Conservation (phyloP, 2,113 vertebrate species). For the Pseudois nayaur region DNA sequence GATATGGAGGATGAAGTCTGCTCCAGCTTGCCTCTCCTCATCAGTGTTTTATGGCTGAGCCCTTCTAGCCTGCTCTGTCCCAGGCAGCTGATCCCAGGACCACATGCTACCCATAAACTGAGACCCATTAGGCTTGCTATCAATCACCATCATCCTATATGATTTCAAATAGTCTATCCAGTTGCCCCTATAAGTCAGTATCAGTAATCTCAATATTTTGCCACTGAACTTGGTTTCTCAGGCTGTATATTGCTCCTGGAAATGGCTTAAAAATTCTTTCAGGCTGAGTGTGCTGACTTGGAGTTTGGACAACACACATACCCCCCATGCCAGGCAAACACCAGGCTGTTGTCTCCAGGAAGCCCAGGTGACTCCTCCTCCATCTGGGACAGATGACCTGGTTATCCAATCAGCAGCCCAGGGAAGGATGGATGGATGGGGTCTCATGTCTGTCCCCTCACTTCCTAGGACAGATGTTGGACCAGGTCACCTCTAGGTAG, state of each 20-base stretch:
- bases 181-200: neutral
- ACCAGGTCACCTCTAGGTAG: neutral
- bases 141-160: neutral
- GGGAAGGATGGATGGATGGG: neutral
- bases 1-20: neutral
- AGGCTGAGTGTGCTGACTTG: neutral
- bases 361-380: neutral
- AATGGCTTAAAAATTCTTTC: neutral
- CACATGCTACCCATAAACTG: neutral
- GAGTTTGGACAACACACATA: neutral
- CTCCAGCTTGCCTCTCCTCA: neutral
- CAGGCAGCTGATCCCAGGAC: neutral
- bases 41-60: neutral
- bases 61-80: neutral
- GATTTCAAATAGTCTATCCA: neutral
- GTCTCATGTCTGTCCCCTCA: neutral
- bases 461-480: neutral
- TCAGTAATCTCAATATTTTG: neutral
- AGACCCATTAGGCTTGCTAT: neutral
- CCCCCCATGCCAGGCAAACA: neutral
- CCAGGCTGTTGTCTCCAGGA: neutral
- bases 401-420: neutral
- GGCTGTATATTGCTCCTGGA: neutral
- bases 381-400: neutral
- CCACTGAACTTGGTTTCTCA: neutral